Evolutionary conservation across 2,113 vertebrate species (phyloP), one percentile per base, ranked within the genome.

Genomic region (Dicentrarchus labrax): DNA sequence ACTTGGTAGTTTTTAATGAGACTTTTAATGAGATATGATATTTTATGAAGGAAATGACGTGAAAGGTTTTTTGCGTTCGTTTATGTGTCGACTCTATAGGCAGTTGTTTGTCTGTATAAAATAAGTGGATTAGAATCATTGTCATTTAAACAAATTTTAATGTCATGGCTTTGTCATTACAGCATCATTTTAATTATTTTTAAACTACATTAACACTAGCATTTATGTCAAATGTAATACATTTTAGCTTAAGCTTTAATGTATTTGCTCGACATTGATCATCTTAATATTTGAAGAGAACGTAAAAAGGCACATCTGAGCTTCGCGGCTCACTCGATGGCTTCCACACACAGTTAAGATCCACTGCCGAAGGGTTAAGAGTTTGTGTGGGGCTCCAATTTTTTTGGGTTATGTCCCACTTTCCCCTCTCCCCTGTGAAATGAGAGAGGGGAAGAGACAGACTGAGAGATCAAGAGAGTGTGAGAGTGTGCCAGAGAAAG

Each of bases 351-450:
- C 48, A 12, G 65, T 47, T 72, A 4, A 10, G 6, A 61, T 74
- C 66, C 69, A 43, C 53, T 24, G 61, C 78, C 5, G 9, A 64
- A 60, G 80, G 72, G 54, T 87, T 74, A 51, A 48, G 75, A 57
- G 76, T 77, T 82, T 64, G 45, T 12, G 43, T 36, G 71, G 77
- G 76, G 56, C 64, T 80, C 57, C 57, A 64, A 47, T 76, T 59
- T 82, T 82, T 85, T 82, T 62, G 81, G 53, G 83, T 80, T 83
- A 78, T 61, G 89, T 90, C 86, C 91, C 88, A 92, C 72, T 91
- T 93, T 84, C 45, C 60, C 43, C 74, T 48, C 65, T 88, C 87
- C 88, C 87, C 48, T 43, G 83, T 78, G 73, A 67, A 60, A 83
- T 19, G 68, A 45, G 82, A 68, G 47, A 59, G 54, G 67, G 78